A percentile compares a stretch with the other conserved stretches of the same genome.
These are phyloP conservation scores for Acleris cristana DNA, from an alignment of 2,888 invertebrate species.

Conservation along the genomic window DNA sequence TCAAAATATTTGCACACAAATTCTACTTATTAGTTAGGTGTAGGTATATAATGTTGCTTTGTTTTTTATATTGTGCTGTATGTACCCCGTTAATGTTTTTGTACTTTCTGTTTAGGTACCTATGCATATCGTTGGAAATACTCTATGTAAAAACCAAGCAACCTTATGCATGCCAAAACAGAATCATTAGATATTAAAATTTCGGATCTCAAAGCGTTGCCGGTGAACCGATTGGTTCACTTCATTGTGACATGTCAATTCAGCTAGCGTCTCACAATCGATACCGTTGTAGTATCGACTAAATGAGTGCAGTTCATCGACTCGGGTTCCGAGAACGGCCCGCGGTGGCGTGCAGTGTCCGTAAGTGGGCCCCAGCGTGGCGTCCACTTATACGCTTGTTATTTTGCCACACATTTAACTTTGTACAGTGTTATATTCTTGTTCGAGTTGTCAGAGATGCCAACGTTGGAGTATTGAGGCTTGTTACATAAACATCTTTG, in stretches of 20 bases:
- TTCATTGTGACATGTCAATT: conserved; percentile 14
- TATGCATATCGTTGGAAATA: too few species aligned
- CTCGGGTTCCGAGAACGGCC: conserved; percentile 61
- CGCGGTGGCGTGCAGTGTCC: conserved; percentile 63
- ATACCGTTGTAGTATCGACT: conserved; percentile 15
- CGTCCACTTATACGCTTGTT: conserved; percentile 51
- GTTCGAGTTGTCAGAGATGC: conserved; percentile 8
- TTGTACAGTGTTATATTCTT: conserved; percentile 24
- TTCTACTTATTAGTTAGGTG: too few species aligned
- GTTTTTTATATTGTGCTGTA: too few species aligned
- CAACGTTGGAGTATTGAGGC: conserved; percentile 19
- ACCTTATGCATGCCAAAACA: too few species aligned
- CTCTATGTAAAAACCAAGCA: too few species aligned
- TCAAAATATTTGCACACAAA: too few species aligned
- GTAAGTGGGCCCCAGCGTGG: conserved; percentile 58
- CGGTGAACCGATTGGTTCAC: not conserved
- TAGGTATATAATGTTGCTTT: too few species aligned
- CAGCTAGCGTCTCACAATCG: conserved; percentile 10
- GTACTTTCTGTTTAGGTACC: too few species aligned
- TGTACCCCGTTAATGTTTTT: too few species aligned
- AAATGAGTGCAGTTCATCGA: conserved; percentile 56
- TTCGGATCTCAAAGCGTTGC: not conserved
- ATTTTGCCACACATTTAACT: conserved; percentile 43
- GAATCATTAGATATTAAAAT: not conserved
- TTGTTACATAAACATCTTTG: conserved; percentile 3